Base-by-base conservation (phyloP, 2,797 vertebrate species). In the Sebastes itinus region DNA sequence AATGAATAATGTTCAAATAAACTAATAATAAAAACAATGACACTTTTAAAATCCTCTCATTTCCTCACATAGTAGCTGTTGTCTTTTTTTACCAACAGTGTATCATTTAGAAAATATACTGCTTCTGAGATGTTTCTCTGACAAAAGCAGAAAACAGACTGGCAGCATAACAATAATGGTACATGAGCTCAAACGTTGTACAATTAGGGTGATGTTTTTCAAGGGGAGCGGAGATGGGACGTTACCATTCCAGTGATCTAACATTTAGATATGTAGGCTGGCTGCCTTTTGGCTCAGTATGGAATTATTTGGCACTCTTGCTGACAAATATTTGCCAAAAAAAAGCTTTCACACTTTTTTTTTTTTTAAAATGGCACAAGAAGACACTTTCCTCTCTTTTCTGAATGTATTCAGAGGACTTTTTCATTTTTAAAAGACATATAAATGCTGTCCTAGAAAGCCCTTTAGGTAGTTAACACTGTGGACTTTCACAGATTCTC, bases 71-170 rank as follows among this genome's bases (percentile, higher is more conserved):
- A 92, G 88, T 93, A 89, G 88, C 92, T 93, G 93, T 94, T 94
- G 91, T 93, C 88, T 82, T 93, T 90, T 67, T 86, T 91, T 78
- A 92, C 89, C 91, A 92, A 94, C 92, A 94, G 92, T 93, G 91
- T 90, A 86, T 93, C 87, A 75, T 93, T 93, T 94, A 92, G 87
- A 95, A 94, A 94, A 95, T 92, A 92, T 92, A 88, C 93, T 89
- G 91, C 93, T 93, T 94, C 91, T 87, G 86, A 88, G 89, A 93
- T 90, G 91, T 93, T 90, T 82, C 82, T 90, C 88, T 92, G 91
- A 93, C 89, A 89, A 89, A 92, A 93, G 93, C 93, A 92, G 92
- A 93, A 95, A 95, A 95, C 91, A 94, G 95, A 95, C 95, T 95
- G 95, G 94, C 95, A 95, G 95, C 95, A 94, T 95, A 95, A 95